A percentile compares a stretch with the other conserved stretches of the same genome.
phyloP scores from a whole-genome alignment of 1,140 invertebrate genomes.

The Pogonomyrmex californicus region DNA sequence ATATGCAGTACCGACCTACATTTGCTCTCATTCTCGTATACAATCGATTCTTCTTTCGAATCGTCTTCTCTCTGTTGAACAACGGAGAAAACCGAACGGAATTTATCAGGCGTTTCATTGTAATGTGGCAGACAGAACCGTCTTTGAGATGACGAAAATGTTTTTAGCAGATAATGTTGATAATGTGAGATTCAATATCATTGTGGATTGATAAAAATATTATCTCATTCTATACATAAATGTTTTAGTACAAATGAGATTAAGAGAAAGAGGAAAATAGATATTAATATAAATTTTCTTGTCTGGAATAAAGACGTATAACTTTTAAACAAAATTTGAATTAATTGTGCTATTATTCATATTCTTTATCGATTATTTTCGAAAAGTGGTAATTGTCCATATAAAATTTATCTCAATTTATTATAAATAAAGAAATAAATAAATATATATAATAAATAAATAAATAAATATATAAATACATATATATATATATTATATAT shows the following conservation, averaged over 20 bases:
- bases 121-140: slow-evolving; percentile 28
- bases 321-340: background rate
- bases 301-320: background rate
- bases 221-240: background rate
- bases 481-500: too few relatives aligned
- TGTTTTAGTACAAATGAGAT: background rate
- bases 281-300: background rate
- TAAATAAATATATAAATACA: too few relatives aligned
- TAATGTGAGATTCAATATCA: slow-evolving; percentile 10
- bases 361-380: background rate
- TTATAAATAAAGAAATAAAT: background rate
- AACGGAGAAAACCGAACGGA: slow-evolving; percentile 3
- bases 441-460: too few relatives aligned
- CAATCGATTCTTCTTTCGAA: slow-evolving; percentile 60
- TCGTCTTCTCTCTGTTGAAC: slow-evolving; percentile 4
- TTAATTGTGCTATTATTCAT: background rate
- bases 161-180: background rate
- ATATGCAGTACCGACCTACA: slow-evolving; percentile 40
- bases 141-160: slow-evolving; percentile 21
- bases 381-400: background rate
- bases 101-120: slow-evolving; percentile 36
- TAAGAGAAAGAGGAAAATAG: background rate
- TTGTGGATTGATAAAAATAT: background rate
- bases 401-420: background rate
- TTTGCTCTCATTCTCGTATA: slow-evolving; percentile 53